Base-by-base conservation (phyloP, 2,888 invertebrate genomes). In the Lithophane ornitopus region DNA sequence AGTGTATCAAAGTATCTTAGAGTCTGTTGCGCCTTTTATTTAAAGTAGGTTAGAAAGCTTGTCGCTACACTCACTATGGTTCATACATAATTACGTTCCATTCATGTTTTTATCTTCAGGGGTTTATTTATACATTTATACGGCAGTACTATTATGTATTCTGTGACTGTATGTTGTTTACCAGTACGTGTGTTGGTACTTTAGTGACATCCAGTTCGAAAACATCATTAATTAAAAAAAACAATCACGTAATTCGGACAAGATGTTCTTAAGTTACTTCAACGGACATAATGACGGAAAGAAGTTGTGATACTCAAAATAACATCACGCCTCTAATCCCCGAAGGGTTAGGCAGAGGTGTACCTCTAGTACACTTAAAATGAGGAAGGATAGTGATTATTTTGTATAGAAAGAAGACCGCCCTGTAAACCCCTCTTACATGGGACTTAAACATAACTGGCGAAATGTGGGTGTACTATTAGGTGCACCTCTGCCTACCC, bases 231-330 rank as follows among this genome's bases (percentile, higher is more conserved):
- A 56, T 54, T 54, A 28, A 41, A 26, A 26, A 77, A 59, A 46
- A 46, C 16, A 46, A 46, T n/a, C 68, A 76, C 76, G 76, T 68
- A 68, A 44, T 9, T 59, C 44, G 19, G 68, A 26, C 44, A 26
- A 34, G 34, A 6, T 6, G 6, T 34, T 34, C 34, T 34, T 6
- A 34, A 6, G 34, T 34, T 34, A 34, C 34, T 34, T 34, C 34
- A 6, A 6, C 34, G 34, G 34, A 34, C 34, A 34, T 34, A 34
- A 4, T 6, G 34, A 34, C 34, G 34, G 34, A 34, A 6, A 34
- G 34, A 34, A 34, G 34, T 6, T 34, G 34, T 34, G 4, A 34
- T 34, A 34, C 2, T 34, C n/a, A n/a, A n/a, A 34, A 34, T 34
- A 34, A 34, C 34, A 34, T 34, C 34, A 34, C 34, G 34, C 34